Conservation (phyloP, 2,797 vertebrate species). For the Eurystomus glaucurus region DNA sequence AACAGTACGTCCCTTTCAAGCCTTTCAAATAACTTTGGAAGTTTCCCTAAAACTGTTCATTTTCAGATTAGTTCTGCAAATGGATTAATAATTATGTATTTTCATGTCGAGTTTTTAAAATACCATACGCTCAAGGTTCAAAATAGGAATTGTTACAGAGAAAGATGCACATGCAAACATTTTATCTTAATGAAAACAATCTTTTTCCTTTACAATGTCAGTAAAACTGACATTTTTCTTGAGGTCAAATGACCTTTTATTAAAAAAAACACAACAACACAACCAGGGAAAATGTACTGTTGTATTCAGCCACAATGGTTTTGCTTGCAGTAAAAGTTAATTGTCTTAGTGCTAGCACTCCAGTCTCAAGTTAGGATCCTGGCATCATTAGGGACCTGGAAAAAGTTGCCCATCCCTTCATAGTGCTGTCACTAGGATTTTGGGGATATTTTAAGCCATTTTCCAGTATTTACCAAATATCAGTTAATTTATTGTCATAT, state of each 20-base stretch:
- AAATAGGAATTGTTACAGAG: not conserved
- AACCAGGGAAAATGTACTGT: not conserved
- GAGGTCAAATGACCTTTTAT: not conserved
- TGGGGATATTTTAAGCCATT: not conserved
- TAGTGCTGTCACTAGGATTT: not conserved
- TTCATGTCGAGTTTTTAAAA: not conserved
- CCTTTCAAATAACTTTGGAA: not conserved
- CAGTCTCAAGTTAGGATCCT: not conserved
- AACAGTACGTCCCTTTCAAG: not conserved
- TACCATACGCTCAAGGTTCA: not conserved
- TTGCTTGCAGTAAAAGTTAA: not conserved
- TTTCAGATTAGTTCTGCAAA: not conserved
- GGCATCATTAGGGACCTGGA: not conserved
- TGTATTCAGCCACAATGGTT: not conserved
- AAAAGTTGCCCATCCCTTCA: not conserved
- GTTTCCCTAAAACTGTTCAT: not conserved
- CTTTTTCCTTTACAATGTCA: not conserved
- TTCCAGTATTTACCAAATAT: not conserved
- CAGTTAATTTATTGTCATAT: not conserved
- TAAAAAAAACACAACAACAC: not conserved
- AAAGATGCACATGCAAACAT: not conserved
- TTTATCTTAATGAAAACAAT: not conserved
- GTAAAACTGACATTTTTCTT: not conserved
- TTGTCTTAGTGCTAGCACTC: not conserved
- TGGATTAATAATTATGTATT: not conserved